These are phyloP conservation scores for Thecophora atra DNA, from an alignment of 2,888 invertebrate species.

Conservation along the genomic window DNA sequence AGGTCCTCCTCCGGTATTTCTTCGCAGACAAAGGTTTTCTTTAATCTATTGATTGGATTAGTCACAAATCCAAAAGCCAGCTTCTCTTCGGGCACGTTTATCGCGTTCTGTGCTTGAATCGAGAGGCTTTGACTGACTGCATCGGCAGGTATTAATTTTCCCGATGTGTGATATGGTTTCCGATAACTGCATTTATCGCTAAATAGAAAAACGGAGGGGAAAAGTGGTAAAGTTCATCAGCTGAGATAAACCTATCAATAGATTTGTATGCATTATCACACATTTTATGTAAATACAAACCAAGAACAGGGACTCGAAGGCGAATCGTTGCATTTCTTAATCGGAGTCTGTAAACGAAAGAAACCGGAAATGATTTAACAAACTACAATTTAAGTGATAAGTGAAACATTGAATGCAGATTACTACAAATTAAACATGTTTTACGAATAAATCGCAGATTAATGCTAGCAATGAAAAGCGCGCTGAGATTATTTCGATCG, in stretches of 20 bases:
- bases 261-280: neutral
- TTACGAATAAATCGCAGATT: too few relatives aligned
- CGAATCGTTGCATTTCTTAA: neutral
- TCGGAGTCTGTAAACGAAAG: neutral
- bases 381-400: too few relatives aligned
- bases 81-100: constrained; percentile 67
- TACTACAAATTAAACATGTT: too few relatives aligned
- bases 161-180: neutral
- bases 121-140: constrained; percentile 67
- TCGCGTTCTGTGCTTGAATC: constrained; percentile 63
- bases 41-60: constrained; percentile 63
- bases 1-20: constrained; percentile 68
- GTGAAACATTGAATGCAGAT: too few relatives aligned
- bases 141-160: constrained; percentile 63
- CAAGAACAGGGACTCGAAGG: neutral
- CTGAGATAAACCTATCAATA: too few relatives aligned
- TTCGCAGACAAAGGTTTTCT: constrained; percentile 44
- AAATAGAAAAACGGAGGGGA: too few relatives aligned
- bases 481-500: too few relatives aligned
- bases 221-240: too few relatives aligned
- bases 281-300: neutral
- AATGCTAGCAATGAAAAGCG: too few relatives aligned
- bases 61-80: constrained; percentile 69
- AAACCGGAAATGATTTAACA: neutral
- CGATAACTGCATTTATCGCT: too few relatives aligned